Evolutionary conservation across 2,113 vertebrate genomes (phyloP), one percentile per base, ranked within the genome.

Genomic region (Chaenocephalus aceratus): DNA sequence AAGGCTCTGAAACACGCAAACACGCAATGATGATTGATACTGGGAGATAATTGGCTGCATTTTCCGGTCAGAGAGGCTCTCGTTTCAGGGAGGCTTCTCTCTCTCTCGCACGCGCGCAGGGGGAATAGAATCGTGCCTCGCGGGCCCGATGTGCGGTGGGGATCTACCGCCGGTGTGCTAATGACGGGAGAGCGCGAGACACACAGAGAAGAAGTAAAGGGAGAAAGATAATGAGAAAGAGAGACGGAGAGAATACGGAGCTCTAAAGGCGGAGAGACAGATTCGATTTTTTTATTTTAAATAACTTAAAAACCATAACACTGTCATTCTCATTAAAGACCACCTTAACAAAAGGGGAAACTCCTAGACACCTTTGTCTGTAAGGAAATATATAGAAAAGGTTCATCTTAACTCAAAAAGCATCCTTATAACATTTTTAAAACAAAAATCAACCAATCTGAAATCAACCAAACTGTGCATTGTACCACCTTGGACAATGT

Each of bases 121-220:
- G 87, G 86, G 80, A 82, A 75, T 83, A 83, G 92, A 81, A 54
- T 81, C 67, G 86, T 92, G 91, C 91, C 92, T 93, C 52, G 89
- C 84, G 88, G 93, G 90, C 80, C 78, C 68, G 83, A 54, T 84
- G 70, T 82, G 82, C 72, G 84, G 83, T 70, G 85, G 79, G 86
- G 84, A 87, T 86, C 89, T 72, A 82, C 87, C 75, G 83, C 91
- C 86, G 86, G 90, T 93, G 88, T 85, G 92, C 93, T 94, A 95
- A 95, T 95, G 92, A 92, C 80, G 87, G 83, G 70, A 60, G 88
- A 88, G 87, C 82, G 67, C 68, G 73, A 78, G 83, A 83, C 46
- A 58, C 75, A 45, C 64, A 51, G 41, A 64, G 48, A 34, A 14
- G 34, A 48, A 57, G 23, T 4, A 53, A 61, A 60, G 72, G 76